Evolutionary conservation across 2,797 vertebrate species (phyloP), one percentile per base, ranked within the genome.

Genomic region (Pseudopleuronectes americanus): DNA sequence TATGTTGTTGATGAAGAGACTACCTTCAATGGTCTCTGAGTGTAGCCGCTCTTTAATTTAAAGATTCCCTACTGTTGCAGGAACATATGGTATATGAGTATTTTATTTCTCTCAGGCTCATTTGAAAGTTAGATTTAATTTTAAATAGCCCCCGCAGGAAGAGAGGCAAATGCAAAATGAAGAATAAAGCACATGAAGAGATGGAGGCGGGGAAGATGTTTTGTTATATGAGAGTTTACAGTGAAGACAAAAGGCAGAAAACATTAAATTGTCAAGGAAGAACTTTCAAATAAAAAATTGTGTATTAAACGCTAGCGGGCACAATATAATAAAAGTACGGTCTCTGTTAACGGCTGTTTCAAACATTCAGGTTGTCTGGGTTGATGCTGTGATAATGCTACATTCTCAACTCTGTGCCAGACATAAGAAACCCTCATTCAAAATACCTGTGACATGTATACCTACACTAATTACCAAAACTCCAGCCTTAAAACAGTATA

Each of bases 111-210:
- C 66, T 21, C 10, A 65, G 69, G 67, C 55, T 6, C 64, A 24
- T 57, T 79, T 66, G 57, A 68, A 61, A 38, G 48, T 47, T 55
- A 26, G 47, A 75, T 81, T 71, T 65, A 43, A 84, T 77, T 79
- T 68, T 68, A 74, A 84, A 71, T 48, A 76, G 33, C 51, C 70
- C 66, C 68, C 41, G 14, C 64, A 67, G 76, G 68, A 64, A 31
- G 24, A 6, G 69, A 68, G 54, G 64, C 14, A 62, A 67, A 47
- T 60, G 22, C 8, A 66, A 28, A 56, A 56, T 38, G 13, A 54
- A 58, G 41, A 75, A 74, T 13, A 63, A 56, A 63, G 16, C 13
- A 52, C 0, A 45, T 47, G 21, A 24, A 49, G 57, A 8, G 28
- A 31, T 31, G 7, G 12, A 60, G 31, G 38, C 1, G 57, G 19